phyloP scores from a whole-genome alignment of 92 coral and sea anemone species.

The Heliopora coerulea region DNA sequence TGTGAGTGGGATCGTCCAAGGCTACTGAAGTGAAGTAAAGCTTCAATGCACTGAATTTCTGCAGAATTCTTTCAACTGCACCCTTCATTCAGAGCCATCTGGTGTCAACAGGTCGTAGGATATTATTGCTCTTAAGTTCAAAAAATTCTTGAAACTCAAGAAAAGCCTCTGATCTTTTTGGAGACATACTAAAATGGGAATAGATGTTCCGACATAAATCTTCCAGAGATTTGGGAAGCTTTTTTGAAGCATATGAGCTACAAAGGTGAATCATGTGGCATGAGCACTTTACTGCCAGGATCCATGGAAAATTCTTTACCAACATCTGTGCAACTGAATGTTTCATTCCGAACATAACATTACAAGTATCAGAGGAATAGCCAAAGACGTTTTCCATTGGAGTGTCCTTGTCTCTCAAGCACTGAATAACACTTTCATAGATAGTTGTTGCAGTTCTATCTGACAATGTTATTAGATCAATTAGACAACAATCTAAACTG shows the following conservation, averaged over 20 bases:
- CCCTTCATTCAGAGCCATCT: conserved; percentile 59
- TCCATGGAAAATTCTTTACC: conserved; percentile 17
- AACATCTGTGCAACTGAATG: conserved; percentile 20
- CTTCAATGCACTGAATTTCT: conserved; percentile 46
- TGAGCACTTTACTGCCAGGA: conserved; percentile 24
- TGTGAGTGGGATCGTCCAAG: conserved; percentile 29
- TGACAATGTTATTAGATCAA: too few species aligned
- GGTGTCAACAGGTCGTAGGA: conserved; percentile 50
- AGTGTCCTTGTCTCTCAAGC: too few species aligned
- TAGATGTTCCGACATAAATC: conserved; percentile 50
- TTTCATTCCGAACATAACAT: conserved; percentile 7
- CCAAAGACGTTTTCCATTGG: conserved; percentile 31
- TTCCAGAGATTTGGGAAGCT: conserved; percentile 44
- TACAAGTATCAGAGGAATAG: conserved; percentile 17
- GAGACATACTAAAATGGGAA: conserved; percentile 54
- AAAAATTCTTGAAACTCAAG: conserved; percentile 50
- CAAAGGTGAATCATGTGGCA: conserved; percentile 53
- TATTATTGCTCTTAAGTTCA: conserved; percentile 46
- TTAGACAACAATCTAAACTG: too few species aligned
- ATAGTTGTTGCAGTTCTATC: too few species aligned
- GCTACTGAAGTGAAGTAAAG: conserved; percentile 16
- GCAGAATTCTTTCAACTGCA: too few species aligned
- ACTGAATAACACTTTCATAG: too few species aligned
- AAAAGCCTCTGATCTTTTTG: conserved; percentile 50
- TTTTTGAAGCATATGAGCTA: conserved; percentile 54